Base-by-base conservation (phyloP, 2,113 vertebrate genomes). In the Spermophilus dauricus region DNA sequence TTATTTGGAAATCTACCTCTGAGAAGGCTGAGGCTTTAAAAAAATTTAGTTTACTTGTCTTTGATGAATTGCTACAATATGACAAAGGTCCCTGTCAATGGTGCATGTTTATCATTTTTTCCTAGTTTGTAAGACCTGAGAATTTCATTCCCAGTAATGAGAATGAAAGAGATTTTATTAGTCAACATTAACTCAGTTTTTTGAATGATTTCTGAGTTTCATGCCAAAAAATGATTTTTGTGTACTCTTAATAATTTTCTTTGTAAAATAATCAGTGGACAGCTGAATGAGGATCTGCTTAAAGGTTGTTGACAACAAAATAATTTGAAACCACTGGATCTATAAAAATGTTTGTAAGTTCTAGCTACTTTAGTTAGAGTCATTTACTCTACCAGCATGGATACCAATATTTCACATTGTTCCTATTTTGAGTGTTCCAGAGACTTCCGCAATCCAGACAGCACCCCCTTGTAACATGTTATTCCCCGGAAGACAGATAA, bases 191-290 rank as follows among this genome's bases (percentile, higher is more conserved):
- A 61, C 30, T 77, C 53, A 61, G 42, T 75, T 89, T 75, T 94
- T 86, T 84, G 51, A 92, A 53, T 81, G 42, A 58, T 94, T 95
- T 58, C 88, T 76, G 72, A 95, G 10, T 89, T 77, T 67, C 30
- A 94, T 91, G 32, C 42, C 39, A 30, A 37, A 83, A 91, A 67
- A 67, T 72, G 70, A 45, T 45, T 63, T 53, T 78, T 45, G 56
- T 61, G 22, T 0, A 26, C 10, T 89, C 86, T 92, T 14, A 61
- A 48, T 51, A 34, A 70, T 87, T 96, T 73, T 88, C 39, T 51
- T 69, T 82, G 39, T 73, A 90, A 73, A 75, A 81, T 48, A 53
- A 78, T 77, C 24, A 86, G 26, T 61, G 61, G 20, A 87, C n/a
- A 70, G 2, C 14, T 88, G 28, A 9, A 28, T 84, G 76, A 89